Evolutionary conservation across 1,140 invertebrate genomes (phyloP), one percentile per base, ranked within the genome.

Genomic region (Drosophila nigrodunni): DNA sequence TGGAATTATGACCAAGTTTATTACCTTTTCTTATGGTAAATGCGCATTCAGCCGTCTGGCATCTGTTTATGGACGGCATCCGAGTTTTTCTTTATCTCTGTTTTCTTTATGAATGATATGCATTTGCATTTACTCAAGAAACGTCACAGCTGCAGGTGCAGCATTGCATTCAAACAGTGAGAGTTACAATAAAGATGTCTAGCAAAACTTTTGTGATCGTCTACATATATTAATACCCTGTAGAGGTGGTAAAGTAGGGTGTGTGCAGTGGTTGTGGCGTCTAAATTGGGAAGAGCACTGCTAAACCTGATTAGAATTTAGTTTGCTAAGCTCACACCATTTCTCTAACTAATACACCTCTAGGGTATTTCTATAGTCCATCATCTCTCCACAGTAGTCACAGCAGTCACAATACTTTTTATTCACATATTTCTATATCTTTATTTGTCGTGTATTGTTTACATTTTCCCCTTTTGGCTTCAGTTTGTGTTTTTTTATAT

Each of bases 391-490:
- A 9, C 37, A 21, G 15, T 6, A 10, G 9, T 18, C 44, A 37
- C 21, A 21, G 37, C 50, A 43, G 7, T 39, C 10, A 30, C 3
- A 30, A 30, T 11, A 25, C 3, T 41, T 25, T 41, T 21, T 41
- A 49, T 62, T 52, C 46, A 71, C 39, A 41, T 57, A 39, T 57
- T 21, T 57, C n/a, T 65, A 47, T 64, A 62, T 41, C 47, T 71
- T 59, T 41, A 52, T 70, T 49, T 54, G 46, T 47, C 9, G n/a
- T 69, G 66, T 79, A 88, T 88, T 88, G 83, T 87, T 87, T 88
- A 87, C 83, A 80, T 83, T 88, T 89, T 83, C 71, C 77, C 77
- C 54, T 77, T 78, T 83, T 41, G 59, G 74, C 49, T 74, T 60
- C 46, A 30, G 57, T 58, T 52, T 46, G 21, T 52, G 11, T 52